Evolutionary conservation across 2,888 invertebrate genomes (phyloP), one percentile per base, ranked within the genome.

Genomic region (Strigamia crassipes): DNA sequence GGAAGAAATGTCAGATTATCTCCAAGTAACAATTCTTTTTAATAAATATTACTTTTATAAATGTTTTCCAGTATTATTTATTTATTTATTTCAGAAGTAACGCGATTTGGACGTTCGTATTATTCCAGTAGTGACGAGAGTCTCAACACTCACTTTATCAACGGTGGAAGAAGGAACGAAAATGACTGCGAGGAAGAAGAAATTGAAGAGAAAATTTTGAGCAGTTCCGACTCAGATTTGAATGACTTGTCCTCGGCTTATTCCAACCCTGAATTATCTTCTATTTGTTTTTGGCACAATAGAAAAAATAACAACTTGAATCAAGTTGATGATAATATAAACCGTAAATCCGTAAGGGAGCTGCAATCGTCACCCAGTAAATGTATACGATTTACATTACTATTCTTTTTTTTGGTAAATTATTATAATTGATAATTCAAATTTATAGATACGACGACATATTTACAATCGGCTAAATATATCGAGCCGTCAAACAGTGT

Each of bases 121-220:
- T 31, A 31, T 8, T 73, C 4, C 31, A 73, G 27, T 12, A 73
- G 73, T 31, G 73, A 73, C 5, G 73, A 73, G 13, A 73, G 73
- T 73, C 15, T 73, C 13, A 73, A 73, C 15, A 73, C 73, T 5
- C 31, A 31, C 31, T 73, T 31, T 73, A 1, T 27, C 2, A 73
- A 12, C 23, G 6, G 31, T 31, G 12, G 12, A n/a, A 73, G 12
- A n/a, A 73, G 27, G 73, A 12, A 73, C 4, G 31, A 73, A 73
- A 73, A 73, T 31, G 73, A 73, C 13, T 73, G 12, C n/a, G 31
- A 73, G 31, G 73, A 66, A 23, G 27, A 73, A 73, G 73, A 73
- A 73, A 73, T 73, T 73, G 73, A 73, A n/a, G 73, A 73, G 13
- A 13, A 73, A 73, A 73, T 73, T 73, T 27, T 73, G 15, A 73